phyloP scores from a whole-genome alignment of 2,797 vertebrate species.

The Setipinna tenuifilis region DNA sequence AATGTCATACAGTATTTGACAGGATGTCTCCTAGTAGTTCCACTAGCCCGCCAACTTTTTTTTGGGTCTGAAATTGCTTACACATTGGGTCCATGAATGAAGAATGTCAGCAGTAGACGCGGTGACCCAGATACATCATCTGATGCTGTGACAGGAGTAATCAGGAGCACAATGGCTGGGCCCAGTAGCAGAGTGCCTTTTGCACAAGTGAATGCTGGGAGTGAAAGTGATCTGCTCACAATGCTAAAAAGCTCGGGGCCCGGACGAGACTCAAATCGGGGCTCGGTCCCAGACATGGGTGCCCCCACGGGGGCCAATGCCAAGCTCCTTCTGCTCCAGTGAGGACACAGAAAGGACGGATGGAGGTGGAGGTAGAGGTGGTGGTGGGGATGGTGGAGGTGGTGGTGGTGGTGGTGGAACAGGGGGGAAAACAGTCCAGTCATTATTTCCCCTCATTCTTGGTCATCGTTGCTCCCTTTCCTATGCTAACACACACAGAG shows the following conservation, averaged over 20 bases:
- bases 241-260: background rate
- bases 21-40: no score
- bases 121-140: background rate
- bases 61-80: background rate
- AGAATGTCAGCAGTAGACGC: background rate
- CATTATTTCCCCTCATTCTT: background rate
- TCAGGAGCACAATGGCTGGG: conserved; percentile 1
- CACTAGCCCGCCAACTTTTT: background rate
- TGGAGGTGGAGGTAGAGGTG: no score
- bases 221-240: background rate
- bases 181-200: background rate
- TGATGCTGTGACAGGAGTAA: background rate
- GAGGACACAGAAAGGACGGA: background rate
- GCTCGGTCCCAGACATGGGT: background rate
- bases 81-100: background rate
- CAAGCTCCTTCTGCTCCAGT: background rate
- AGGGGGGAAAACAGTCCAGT: background rate
- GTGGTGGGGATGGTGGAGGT: no score
- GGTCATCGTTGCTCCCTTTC: background rate
- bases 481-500: background rate
- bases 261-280: background rate
- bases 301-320: background rate
- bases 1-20: no score
- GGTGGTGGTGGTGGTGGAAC: background rate
- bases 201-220: background rate